Evolutionary conservation across 1,140 invertebrate genomes (phyloP), one percentile per base, ranked within the genome.

Genomic region (Bombus consobrinus): DNA sequence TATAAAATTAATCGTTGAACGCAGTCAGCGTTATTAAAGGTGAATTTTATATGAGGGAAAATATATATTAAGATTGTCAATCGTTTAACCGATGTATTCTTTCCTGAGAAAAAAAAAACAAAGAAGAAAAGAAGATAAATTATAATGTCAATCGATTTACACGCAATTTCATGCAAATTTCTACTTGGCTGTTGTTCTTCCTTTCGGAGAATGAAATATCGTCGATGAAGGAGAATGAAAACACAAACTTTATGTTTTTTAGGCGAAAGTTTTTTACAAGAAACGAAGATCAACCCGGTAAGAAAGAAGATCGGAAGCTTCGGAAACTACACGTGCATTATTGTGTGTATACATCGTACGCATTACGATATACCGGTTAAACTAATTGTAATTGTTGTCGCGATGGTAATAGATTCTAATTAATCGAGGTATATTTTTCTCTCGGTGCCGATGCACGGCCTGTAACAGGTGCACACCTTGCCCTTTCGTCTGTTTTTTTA

Each of bases 401-500:
- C 59, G 69, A 85, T 85, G 59, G 69, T 59, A 71, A 85, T 85
- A 85, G 78, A 81, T 81, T 85, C 28, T 81, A 74, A 81, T 53
- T 85, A 74, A 81, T 81, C 68, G 78, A 73, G 71, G 39, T 81
- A 80, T 74, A 81, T 85, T 85, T 89, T 87, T 62, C 62, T 82
- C 87, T 89, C 59, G 76, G 85, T 80, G 84, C 81, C 39, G 76
- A 80, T 34, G 84, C 88, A 88, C 83, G 78, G 80, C 37, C 73
- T 88, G 74, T 74, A 78, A 76, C 83, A 77, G 69, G 78, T 86
- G 83, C 86, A 89, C 79, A 69, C 88, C 83, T 83, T 77, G 73
- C 73, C 81, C 64, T 43, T 57, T 90, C 82, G 53, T 90, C 89
- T 78, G 59, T 84, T 87, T 71, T 75, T 71, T 83, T 82, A 89